Conservation (phyloP, 2,113 vertebrate species). For the Gopherus evgoodei region DNA sequence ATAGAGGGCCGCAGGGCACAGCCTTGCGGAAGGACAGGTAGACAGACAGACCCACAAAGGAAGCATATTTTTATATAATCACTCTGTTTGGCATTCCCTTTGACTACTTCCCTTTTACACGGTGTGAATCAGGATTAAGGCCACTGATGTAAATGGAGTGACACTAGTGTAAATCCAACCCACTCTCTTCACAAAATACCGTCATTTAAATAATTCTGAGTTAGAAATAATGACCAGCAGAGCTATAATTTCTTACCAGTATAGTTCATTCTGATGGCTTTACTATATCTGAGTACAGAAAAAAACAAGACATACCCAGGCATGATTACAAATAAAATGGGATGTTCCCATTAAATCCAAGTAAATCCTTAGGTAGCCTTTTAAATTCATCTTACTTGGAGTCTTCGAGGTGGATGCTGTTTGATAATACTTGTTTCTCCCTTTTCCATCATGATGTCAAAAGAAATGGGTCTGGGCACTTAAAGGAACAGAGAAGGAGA, state of each 20-base stretch:
- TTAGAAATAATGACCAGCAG: not conserved
- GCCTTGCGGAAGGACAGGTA: not conserved
- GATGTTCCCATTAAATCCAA: slow-evolving; percentile 53
- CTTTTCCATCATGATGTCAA: slow-evolving; percentile 43
- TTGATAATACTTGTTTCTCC: slow-evolving; percentile 82
- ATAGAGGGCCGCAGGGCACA: not conserved
- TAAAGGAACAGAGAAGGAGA: slow-evolving; percentile 19
- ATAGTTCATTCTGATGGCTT: not conserved
- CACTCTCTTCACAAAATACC: not conserved
- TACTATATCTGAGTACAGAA: not conserved
- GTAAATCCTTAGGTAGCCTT: slow-evolving; percentile 30
- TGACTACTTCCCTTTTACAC: not conserved
- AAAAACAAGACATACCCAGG: not conserved
- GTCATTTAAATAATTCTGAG: not conserved
- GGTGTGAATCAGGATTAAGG: not conserved
- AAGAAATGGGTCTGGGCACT: slow-evolving; percentile 68
- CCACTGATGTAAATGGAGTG: not conserved
- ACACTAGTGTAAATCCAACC: not conserved
- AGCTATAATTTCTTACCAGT: not conserved
- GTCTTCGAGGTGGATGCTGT: slow-evolving; percentile 79
- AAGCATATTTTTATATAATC: not conserved
- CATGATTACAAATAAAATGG: slow-evolving; percentile 17
- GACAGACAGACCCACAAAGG: not conserved
- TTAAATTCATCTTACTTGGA: slow-evolving; percentile 75
- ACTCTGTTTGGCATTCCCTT: not conserved